Percentiles rank a stretch among this genome's conserved stretches.
phyloP scores from a whole-genome alignment of 2,797 vertebrate genomes.

The Carcharodon carcharias region DNA sequence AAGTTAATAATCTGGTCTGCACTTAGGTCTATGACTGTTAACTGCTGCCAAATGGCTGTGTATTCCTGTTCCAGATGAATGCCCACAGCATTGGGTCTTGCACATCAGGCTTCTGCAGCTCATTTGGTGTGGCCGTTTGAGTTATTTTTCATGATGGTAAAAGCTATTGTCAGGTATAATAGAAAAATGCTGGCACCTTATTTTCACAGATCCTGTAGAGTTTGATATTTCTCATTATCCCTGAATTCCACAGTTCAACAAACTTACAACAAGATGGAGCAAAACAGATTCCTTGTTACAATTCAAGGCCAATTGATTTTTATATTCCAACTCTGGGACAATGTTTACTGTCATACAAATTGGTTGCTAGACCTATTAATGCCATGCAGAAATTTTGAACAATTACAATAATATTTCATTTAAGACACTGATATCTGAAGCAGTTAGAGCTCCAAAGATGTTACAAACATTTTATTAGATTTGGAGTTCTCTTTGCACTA shows the following conservation, averaged over 20 bases:
- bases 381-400: neutral
- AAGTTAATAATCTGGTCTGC: neutral
- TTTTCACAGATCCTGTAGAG: neutral
- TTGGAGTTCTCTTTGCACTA: neutral
- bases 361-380: neutral
- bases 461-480: neutral
- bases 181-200: neutral
- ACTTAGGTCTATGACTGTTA: neutral
- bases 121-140: neutral
- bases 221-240: neutral
- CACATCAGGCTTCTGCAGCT: neutral
- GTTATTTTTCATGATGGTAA: neutral
- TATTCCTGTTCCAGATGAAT: neutral
- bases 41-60: constrained; percentile 7
- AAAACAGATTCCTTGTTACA: neutral
- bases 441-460: neutral
- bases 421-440: neutral
- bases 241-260: neutral
- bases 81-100: neutral
- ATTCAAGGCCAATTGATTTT: neutral
- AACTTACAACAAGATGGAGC: neutral
- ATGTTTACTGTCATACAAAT: neutral
- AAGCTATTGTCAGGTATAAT: neutral
- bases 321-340: neutral
- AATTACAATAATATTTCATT: neutral